Percentiles rank a stretch among this genome's conserved stretches.
Evolutionary conservation across 2,888 invertebrate genomes (phyloP).

Genomic region (Zelleria hepariella): DNA sequence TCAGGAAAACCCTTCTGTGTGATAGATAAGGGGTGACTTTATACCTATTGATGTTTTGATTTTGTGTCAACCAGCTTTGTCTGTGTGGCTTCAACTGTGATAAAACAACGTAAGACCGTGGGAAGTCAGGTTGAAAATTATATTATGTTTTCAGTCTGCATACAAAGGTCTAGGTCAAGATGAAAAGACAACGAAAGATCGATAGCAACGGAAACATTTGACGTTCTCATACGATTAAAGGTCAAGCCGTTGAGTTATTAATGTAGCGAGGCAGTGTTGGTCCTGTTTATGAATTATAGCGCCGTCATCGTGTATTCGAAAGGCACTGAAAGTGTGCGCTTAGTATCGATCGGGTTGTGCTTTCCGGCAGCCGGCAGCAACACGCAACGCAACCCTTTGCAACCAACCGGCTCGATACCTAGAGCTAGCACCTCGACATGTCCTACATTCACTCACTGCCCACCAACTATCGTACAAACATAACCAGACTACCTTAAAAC

Average conservation of each 20-base stretch:
- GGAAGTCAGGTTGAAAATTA: too few relatives aligned
- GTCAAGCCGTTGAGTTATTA: not conserved
- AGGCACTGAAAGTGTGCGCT: conserved; percentile 38
- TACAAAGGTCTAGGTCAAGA: not conserved
- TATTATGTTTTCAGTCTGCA: too few relatives aligned
- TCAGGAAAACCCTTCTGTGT: not conserved
- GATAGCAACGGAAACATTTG: not conserved
- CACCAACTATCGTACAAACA: not conserved
- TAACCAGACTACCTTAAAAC: not conserved
- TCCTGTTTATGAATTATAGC: not conserved
- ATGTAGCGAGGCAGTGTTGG: not conserved
- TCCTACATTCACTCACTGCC: not conserved
- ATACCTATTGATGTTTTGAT: not conserved
- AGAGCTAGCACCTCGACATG: not conserved
- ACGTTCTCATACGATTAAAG: not conserved
- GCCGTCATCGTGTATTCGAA: not conserved
- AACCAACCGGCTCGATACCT: not conserved
- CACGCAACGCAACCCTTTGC: conserved; percentile 55
- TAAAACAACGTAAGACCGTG: not conserved
- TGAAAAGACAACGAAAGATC: not conserved
- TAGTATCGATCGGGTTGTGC: conserved; percentile 50
- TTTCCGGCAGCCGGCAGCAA: conserved; percentile 27
- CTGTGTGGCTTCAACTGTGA: not conserved
- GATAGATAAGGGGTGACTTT: not conserved
- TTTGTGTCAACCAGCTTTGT: not conserved